Evolutionary conservation across 2,888 invertebrate genomes (phyloP), one percentile per base, ranked within the genome.

Genomic region (Euproctis similis): DNA sequence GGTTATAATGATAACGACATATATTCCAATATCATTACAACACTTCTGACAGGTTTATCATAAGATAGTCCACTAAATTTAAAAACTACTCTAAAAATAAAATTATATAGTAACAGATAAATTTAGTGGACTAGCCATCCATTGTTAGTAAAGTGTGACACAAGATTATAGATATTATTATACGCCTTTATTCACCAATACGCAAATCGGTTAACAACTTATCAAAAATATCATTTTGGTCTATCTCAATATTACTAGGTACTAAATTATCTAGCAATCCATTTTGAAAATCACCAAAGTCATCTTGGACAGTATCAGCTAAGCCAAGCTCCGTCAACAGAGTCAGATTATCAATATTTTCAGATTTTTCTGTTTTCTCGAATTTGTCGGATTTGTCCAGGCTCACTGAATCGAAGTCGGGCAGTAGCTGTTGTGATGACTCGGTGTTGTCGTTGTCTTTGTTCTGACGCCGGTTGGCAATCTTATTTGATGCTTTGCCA

Each of bases 301-400:
- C 82, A 12, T 69, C 28, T 5, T 50, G 39, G 3, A 47, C 36
- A 1, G 86, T 76, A 33, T 88, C 88, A 1, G 81, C 85, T 13
- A 89, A 46, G 0, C 89, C 89, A 6, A 89, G 58, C 48, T 89
- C 89, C 19, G 86, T 85, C 28, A 89, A 53, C 11, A 89, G 67
- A 21, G 71, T 68, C 34, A 85, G 39, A 42, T 81, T 77, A 30
- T 76, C 76, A 16, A 53, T 36, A 26, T 53, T 68, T 39, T 75
- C 72, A 38, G 45, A 42, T n/a, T 81, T 77, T 29, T 75, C 76
- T 16, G 52, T 35, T 25, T 53, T 68, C 39, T 75, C 72, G 37
- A 45, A 42, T 33, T 68, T 47, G 21, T 42, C 40, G 8, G 26
- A 28, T 42, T 26, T 24, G 13, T 28, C 32, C 12, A 21, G 25